Evolutionary conservation across 2,113 vertebrate species (phyloP).

Genomic region (Lycaon pictus): DNA sequence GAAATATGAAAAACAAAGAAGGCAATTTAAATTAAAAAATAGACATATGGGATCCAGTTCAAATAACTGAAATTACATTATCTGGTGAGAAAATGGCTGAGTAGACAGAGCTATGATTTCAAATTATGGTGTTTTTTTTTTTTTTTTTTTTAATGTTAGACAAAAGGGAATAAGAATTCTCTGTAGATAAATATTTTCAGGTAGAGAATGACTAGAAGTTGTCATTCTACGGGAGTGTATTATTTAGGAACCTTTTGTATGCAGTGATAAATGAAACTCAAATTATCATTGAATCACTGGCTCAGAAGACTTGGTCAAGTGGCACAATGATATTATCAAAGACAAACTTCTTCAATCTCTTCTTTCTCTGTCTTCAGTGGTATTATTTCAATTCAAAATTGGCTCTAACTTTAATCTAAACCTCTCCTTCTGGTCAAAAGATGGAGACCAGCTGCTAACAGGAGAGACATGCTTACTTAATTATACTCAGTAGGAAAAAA

Average conservation of each 20-base stretch:
- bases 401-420: slow-evolving; percentile 28
- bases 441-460: background rate
- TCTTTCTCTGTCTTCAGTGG: background rate
- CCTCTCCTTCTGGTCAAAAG: background rate
- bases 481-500: background rate
- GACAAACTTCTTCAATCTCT: background rate
- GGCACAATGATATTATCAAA: background rate
- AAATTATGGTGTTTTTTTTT: background rate
- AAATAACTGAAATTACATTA: background rate
- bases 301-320: background rate
- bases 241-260: background rate
- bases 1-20: background rate
- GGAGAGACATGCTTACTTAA: background rate
- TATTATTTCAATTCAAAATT: slow-evolving; percentile 6
- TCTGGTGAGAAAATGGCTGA: background rate
- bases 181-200: slow-evolving; percentile 27
- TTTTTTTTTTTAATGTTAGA: background rate
- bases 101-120: slow-evolving; percentile 26
- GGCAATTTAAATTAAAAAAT: slow-evolving; percentile 5
- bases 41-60: background rate
- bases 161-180: background rate
- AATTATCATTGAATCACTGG: slow-evolving; percentile 28
- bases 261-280: slow-evolving; percentile 40
- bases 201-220: background rate
- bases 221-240: background rate